Percentiles rank a stretch among this genome's conserved stretches.
These are phyloP conservation scores for Dendropsophus ebraccatus DNA, from an alignment of 2,113 vertebrate species.

Conservation along the genomic window DNA sequence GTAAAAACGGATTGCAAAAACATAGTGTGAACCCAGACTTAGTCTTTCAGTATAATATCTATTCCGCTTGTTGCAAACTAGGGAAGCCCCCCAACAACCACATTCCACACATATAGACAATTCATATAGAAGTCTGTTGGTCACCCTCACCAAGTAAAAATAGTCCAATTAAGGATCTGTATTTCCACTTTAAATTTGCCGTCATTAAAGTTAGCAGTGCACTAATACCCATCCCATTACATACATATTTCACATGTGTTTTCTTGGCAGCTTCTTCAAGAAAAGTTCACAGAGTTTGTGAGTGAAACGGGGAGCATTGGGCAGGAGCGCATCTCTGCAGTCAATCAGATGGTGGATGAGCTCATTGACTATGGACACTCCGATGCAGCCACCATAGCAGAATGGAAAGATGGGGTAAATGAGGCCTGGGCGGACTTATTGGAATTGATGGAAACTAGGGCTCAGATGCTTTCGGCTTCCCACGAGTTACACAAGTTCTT, in stretches of 20 bases:
- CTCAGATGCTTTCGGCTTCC: constrained; percentile 90
- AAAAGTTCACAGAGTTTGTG: constrained; percentile 93
- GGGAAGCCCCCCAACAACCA: background rate
- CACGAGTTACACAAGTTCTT: constrained; percentile 96
- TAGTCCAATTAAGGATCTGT: background rate
- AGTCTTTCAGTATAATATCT: no score
- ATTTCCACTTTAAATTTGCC: background rate
- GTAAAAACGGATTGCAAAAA: no score
- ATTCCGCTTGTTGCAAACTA: background rate
- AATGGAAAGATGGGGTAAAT: constrained; percentile 96
- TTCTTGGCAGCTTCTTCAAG: constrained; percentile 79
- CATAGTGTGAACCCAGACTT: no score
- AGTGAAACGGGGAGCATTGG: constrained; percentile 85
- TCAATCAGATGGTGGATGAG: constrained; percentile 97
- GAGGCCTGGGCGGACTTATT: constrained; percentile 95
- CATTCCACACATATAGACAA: background rate
- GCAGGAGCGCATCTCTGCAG: constrained; percentile 85
- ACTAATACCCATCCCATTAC: no score
- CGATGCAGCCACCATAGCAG: constrained; percentile 90
- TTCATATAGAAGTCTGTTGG: background rate
- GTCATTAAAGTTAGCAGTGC: no score
- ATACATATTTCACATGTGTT: no score
- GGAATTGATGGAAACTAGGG: constrained; percentile 93
- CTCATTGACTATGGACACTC: constrained; percentile 92
- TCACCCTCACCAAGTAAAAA: background rate